phyloP scores from a whole-genome alignment of 2,797 vertebrate genomes.

The Artibeus lituratus region DNA sequence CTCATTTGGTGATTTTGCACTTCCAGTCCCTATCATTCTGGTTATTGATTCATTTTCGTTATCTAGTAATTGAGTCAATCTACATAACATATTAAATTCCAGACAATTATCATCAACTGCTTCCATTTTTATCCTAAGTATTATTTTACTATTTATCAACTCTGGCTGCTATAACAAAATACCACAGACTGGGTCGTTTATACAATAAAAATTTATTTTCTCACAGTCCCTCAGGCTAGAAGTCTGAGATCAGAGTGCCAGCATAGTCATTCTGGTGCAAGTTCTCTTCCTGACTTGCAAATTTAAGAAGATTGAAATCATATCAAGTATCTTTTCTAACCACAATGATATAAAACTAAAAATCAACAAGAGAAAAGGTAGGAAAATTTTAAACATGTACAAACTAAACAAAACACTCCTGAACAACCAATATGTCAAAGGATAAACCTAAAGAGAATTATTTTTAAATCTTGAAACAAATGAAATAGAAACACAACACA shows the following conservation, averaged over 20 bases:
- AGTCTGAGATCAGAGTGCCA: no score
- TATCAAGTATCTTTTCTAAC: neutral
- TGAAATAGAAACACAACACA: neutral
- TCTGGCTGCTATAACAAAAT: neutral
- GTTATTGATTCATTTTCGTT: neutral
- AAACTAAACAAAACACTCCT: no score
- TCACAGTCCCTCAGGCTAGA: no score
- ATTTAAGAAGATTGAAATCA: neutral
- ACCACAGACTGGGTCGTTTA: no score
- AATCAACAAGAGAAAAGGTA: no score
- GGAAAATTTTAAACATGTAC: no score
- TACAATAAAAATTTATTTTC: no score
- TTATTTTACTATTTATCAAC: neutral
- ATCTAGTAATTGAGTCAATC: neutral
- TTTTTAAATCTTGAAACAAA: neutral
- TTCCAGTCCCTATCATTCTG: neutral
- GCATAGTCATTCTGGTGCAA: no score
- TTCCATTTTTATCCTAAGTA: neutral
- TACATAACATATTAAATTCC: neutral
- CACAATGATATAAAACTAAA: neutral
- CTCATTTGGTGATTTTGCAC: neutral
- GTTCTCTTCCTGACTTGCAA: no score
- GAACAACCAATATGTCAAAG: no score
- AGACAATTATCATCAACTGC: neutral
- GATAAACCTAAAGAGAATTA: neutral